Evolutionary conservation across 2,888 invertebrate genomes (phyloP).

Genomic region (Choreutis nemorana): DNA sequence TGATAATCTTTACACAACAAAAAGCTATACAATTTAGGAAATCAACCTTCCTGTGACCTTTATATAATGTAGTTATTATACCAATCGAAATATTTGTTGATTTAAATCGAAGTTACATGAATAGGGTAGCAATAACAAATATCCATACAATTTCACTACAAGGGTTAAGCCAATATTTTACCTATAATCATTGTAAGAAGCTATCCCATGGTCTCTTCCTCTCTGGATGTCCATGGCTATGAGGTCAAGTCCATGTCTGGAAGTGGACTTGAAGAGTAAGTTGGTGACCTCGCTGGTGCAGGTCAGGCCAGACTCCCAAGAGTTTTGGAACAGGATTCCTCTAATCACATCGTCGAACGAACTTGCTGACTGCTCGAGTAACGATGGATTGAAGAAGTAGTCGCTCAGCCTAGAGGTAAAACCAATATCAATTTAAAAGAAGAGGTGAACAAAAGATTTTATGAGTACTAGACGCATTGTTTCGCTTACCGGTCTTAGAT

Average conservation of each 20-base stretch:
- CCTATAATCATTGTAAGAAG: constrained; percentile 71
- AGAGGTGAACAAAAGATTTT: too few relatives aligned
- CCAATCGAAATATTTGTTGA: too few relatives aligned
- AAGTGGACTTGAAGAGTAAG: constrained; percentile 50
- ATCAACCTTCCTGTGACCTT: too few relatives aligned
- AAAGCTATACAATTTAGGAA: too few relatives aligned
- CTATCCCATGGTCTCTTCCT: constrained; percentile 71
- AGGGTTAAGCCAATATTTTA: constrained; percentile 15
- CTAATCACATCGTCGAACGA: constrained; percentile 63
- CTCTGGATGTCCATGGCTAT: constrained; percentile 71
- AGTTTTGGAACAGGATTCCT: constrained; percentile 62
- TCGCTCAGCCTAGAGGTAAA: constrained; percentile 53
- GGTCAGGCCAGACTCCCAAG: constrained; percentile 64
- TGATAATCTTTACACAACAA: too few relatives aligned
- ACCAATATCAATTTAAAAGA: too few relatives aligned
- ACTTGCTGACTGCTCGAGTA: constrained; percentile 52
- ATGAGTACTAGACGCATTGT: too few relatives aligned
- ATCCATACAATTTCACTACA: too few relatives aligned
- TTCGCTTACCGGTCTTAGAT: too few relatives aligned
- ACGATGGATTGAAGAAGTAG: constrained; percentile 62
- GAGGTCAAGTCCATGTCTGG: constrained; percentile 66
- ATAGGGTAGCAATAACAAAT: too few relatives aligned
- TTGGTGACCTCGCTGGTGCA: constrained; percentile 57
- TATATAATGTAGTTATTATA: too few relatives aligned
- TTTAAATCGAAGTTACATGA: too few relatives aligned